Percentiles rank a stretch among this genome's conserved stretches.
phyloP scores from a whole-genome alignment of 2,113 vertebrate genomes.

The Phrynosoma blainvillii region DNA sequence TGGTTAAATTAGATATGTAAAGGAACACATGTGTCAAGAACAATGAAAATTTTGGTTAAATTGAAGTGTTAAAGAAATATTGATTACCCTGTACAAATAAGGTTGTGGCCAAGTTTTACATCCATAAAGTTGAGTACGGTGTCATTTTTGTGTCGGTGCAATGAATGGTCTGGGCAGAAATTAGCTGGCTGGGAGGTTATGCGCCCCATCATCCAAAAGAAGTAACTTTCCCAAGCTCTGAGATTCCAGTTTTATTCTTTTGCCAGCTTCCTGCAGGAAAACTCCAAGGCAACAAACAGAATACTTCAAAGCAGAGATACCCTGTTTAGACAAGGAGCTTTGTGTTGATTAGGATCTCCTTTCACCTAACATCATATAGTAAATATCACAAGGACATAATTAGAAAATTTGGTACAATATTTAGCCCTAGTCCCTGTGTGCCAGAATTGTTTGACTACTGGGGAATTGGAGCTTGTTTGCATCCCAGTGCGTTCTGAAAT shows the following conservation, averaged over 20 bases:
- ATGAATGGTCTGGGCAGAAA: too few relatives aligned
- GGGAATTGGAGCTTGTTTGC: conserved; percentile 79
- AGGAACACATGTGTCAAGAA: too few relatives aligned
- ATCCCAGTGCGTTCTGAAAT: conserved; percentile 80
- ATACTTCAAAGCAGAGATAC: conserved; percentile 75
- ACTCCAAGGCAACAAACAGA: conserved; percentile 66
- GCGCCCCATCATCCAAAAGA: too few relatives aligned
- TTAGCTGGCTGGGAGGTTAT: too few relatives aligned
- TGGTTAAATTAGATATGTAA: too few relatives aligned
- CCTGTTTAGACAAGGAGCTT: conserved; percentile 73
- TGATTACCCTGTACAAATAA: too few relatives aligned
- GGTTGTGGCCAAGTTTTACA: too few relatives aligned
- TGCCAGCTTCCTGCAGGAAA: conserved; percentile 63
- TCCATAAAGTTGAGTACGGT: too few relatives aligned
- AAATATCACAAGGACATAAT: conserved; percentile 75
- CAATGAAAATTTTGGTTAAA: too few relatives aligned
- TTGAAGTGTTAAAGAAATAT: too few relatives aligned
- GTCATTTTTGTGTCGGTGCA: too few relatives aligned
- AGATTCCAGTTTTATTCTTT: conserved; percentile 56
- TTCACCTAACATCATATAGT: conserved; percentile 69
- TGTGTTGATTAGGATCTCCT: conserved; percentile 71
- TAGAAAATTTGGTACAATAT: conserved; percentile 79
- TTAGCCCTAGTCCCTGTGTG: conserved; percentile 73
- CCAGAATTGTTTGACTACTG: conserved; percentile 79
- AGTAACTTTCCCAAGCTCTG: conserved; percentile 31